phyloP scores from a whole-genome alignment of 2,888 invertebrate species.

The Lottia scabra region DNA sequence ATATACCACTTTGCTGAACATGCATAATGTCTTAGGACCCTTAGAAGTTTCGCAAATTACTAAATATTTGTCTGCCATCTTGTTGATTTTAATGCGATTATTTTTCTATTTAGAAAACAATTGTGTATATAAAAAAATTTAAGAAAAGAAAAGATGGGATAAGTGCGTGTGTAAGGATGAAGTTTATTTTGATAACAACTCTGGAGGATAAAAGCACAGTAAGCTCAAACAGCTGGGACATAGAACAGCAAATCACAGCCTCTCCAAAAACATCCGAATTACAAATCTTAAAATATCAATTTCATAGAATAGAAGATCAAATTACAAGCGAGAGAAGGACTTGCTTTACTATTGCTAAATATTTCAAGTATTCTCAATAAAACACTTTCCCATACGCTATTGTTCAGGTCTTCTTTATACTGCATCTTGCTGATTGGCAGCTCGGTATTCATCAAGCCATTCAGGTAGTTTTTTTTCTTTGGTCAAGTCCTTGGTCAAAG shows the following conservation, averaged over 20 bases:
- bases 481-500: slow-evolving; percentile 1
- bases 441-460: neutral
- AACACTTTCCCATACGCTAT: slow-evolving; percentile 1
- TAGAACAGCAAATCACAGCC: neutral
- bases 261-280: neutral
- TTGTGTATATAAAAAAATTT: neutral
- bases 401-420: neutral
- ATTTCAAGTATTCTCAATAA: neutral
- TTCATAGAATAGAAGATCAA: neutral
- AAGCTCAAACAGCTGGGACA: slow-evolving; percentile 1
- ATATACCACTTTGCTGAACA: neutral
- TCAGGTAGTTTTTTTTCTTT: neutral
- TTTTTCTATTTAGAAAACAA: slow-evolving; percentile 1
- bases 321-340: neutral
- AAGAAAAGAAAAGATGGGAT: neutral
- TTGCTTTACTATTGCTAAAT: neutral
- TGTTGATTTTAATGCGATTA: neutral
- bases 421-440: neutral
- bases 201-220: neutral
- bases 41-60: neutral
- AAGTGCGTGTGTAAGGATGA: neutral
- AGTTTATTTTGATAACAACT: slow-evolving; percentile 4
- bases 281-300: slow-evolving; percentile 6
- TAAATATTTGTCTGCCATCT: neutral
- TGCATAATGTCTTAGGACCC: neutral